Evolutionary conservation across 1,140 invertebrate genomes (phyloP).

Genomic region (Chironomus striatipennis): DNA sequence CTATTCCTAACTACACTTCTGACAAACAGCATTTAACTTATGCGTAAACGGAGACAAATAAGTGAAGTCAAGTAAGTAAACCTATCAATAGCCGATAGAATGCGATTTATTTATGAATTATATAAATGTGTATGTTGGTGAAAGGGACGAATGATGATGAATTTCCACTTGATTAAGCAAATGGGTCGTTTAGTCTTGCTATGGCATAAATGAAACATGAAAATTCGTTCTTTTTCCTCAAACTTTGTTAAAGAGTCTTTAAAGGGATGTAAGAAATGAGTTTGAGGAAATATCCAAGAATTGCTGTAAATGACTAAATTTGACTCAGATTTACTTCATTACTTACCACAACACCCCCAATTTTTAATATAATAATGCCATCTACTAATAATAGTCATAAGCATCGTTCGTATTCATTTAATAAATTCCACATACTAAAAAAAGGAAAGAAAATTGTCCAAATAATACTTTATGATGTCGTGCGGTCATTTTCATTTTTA

Average conservation of each 20-base stretch:
- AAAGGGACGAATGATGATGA: neutral
- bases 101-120: neutral
- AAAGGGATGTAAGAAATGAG: too few species aligned
- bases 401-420: neutral
- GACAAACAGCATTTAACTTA: too few species aligned
- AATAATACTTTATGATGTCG: conserved; percentile 14
- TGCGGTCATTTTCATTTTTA: conserved; percentile 2
- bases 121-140: neutral
- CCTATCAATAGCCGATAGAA: too few species aligned
- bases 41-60: too few species aligned
- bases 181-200: neutral
- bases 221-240: neutral
- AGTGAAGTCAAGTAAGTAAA: too few species aligned
- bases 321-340: neutral
- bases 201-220: conserved; percentile 5
- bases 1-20: too few species aligned
- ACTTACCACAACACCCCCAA: neutral
- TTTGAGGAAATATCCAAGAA: too few species aligned
- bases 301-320: too few species aligned
- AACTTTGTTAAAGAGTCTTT: too few species aligned
- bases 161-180: conserved; percentile 6
- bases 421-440: neutral
- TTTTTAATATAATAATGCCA: neutral
- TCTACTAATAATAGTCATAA: neutral
- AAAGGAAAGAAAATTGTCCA: neutral